Conservation (phyloP, 2,113 vertebrate genomes). For the Heterotis niloticus region DNA sequence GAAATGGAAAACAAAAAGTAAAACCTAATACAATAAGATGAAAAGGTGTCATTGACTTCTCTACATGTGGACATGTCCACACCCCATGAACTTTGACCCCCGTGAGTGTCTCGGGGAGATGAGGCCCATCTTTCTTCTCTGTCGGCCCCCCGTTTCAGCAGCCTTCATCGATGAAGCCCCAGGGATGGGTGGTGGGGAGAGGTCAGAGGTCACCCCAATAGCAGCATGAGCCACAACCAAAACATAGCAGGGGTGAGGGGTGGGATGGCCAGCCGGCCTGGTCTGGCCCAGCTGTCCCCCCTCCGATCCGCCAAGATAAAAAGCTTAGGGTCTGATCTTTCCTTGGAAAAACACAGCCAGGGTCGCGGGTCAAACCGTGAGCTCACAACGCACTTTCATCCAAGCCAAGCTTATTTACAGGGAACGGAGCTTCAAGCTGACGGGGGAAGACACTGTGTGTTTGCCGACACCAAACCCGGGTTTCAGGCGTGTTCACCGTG, state of each 20-base stretch:
- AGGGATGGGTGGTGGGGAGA: constrained; percentile 45
- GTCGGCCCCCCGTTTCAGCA: constrained; percentile 34
- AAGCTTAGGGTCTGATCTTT: constrained; percentile 48
- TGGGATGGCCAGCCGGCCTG: constrained; percentile 38
- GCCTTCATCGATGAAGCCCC: constrained; percentile 46
- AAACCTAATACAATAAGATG: constrained; percentile 8
- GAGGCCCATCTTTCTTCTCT: not conserved
- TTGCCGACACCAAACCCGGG: constrained; percentile 63
- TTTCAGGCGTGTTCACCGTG: constrained; percentile 55
- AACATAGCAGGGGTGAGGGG: constrained; percentile 51
- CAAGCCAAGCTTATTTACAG: constrained; percentile 44
- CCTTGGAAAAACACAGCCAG: constrained; percentile 59
- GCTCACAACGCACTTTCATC: constrained; percentile 61
- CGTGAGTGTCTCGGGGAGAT: constrained; percentile 42
- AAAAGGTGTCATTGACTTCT: constrained; percentile 31
- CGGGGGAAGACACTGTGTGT: constrained; percentile 63
- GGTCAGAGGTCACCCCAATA: constrained; percentile 64
- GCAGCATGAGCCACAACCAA: constrained; percentile 69
- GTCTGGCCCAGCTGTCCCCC: constrained; percentile 32
- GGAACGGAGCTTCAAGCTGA: constrained; percentile 47
- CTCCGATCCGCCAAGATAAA: constrained; percentile 48
- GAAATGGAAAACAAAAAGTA: constrained; percentile 19
- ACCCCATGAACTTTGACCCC: constrained; percentile 53
- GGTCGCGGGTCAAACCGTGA: constrained; percentile 52
- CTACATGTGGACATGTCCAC: constrained; percentile 47